Evolutionary conservation across 2,113 vertebrate genomes (phyloP).

Genomic region (Arothron firmamentum): DNA sequence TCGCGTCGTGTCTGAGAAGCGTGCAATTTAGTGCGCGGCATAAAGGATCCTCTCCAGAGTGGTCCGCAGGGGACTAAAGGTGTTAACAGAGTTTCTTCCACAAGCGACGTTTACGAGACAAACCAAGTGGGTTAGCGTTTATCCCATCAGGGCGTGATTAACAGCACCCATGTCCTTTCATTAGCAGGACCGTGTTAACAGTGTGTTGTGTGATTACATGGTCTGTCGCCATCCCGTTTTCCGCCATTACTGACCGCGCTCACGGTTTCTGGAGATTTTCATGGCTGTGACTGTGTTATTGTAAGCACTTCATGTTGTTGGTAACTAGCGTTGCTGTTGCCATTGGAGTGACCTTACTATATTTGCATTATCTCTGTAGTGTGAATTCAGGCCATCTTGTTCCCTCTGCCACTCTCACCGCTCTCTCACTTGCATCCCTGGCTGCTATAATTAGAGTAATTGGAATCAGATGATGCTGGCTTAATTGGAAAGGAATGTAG

Average conservation of each 20-base stretch:
- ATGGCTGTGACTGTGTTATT: slow-evolving; percentile 44
- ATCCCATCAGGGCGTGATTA: slow-evolving; percentile 41
- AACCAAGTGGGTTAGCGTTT: slow-evolving; percentile 37
- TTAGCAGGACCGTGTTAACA: slow-evolving; percentile 51
- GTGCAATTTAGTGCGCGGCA: too few species aligned
- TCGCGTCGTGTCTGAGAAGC: too few species aligned
- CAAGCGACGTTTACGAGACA: slow-evolving; percentile 37
- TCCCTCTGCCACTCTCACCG: slow-evolving; percentile 5
- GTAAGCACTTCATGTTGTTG: slow-evolving; percentile 47
- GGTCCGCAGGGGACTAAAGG: slow-evolving; percentile 21
- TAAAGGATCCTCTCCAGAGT: too few species aligned
- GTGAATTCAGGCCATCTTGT: slow-evolving; percentile 33
- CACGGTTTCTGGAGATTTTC: slow-evolving; percentile 16
- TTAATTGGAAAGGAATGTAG: slow-evolving; percentile 79
- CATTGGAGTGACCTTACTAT: slow-evolving; percentile 37
- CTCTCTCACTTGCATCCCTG: slow-evolving; percentile 58
- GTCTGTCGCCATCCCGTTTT: slow-evolving; percentile 40
- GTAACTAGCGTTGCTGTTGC: slow-evolving; percentile 54
- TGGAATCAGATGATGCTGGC: slow-evolving; percentile 70
- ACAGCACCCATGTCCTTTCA: slow-evolving; percentile 41
- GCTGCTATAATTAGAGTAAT: slow-evolving; percentile 77
- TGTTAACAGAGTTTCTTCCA: slow-evolving; percentile 38
- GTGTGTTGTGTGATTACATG: slow-evolving; percentile 35
- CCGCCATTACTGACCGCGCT: slow-evolving; percentile 15
- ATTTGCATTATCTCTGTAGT: slow-evolving; percentile 36